Base-by-base conservation (phyloP, 2,888 invertebrate genomes). In the Thecophora atra region DNA sequence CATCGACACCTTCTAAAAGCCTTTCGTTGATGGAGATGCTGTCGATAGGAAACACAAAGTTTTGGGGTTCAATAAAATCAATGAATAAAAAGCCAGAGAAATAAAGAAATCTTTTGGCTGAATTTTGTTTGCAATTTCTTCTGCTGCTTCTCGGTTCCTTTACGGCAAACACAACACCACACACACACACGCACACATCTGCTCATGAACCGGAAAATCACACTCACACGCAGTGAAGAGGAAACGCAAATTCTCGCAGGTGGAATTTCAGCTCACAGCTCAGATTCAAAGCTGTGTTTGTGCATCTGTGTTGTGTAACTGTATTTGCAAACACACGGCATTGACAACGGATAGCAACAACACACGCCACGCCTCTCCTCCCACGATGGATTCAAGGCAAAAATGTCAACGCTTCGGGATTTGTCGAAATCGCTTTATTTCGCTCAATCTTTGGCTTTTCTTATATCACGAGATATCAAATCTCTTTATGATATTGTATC, bases 331-430 rank as follows among this genome's bases (percentile, higher is more conserved):
- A n/a, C n/a, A n/a, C n/a, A n/a, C n/a, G n/a, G n/a, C n/a, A n/a
- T n/a, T 37, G 37, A 37, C 30, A 30, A 6, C 30, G 30, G 30
- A 30, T 30, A 30, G 30, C n/a, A 52, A 52, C 7, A n/a, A 54
- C 19, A 54, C 17, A 63, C 21, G 21, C 13, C 11, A 17, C 47
- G 47, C 47, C 11, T 47, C 47, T 5, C 47, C n/a, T 4, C 47
- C 30, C 60, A 28, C n/a, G 65, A 11, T 51, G 56, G 60, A 60
- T 42, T 54, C 56, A 62, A 64, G 70, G 70, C 58, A 72, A 72
- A 58, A 72, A 47, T 75, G 76, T 77, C 58, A 75, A 72, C 60
- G 62, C 62, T 74, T 70, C 37, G 17, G 28, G 42, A 54, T 51
- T 70, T 70, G 63, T 44, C 17, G 15, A 28, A 24, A 19, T 13